Percentiles rank a stretch among this genome's conserved stretches.
Conservation (phyloP, 2,113 vertebrate species). For the Megaleporinus macrocephalus region DNA sequence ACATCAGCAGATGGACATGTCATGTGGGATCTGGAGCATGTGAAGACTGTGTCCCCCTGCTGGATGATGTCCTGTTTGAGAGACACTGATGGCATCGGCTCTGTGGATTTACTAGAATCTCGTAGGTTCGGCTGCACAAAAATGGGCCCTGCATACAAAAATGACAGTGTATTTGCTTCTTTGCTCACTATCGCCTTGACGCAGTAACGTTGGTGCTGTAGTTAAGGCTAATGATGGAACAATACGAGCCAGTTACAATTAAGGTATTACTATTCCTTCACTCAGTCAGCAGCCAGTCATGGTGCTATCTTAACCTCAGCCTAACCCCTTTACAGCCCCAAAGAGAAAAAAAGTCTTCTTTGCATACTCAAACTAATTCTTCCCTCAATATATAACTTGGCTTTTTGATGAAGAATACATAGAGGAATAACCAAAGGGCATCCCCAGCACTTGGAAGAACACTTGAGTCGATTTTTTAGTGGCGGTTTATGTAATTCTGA, state of each 20-base stretch:
- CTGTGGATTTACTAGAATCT: not conserved
- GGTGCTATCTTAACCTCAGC: not conserved
- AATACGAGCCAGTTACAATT: no score
- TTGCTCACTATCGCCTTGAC: no score
- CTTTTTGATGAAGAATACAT: conserved; percentile 87
- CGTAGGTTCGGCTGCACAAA: no score
- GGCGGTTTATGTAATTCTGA: conserved; percentile 88
- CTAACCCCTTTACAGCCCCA: not conserved
- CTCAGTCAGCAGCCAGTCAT: not conserved
- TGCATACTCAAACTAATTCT: conserved; percentile 93
- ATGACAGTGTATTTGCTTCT: no score
- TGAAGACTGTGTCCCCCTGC: not conserved
- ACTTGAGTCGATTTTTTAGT: conserved; percentile 88
- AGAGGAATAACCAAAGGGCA: conserved; percentile 86
- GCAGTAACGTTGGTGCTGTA: no score
- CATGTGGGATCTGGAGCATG: not conserved
- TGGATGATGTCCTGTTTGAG: conserved; percentile 50
- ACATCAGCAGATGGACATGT: conserved; percentile 34
- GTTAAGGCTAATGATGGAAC: no score
- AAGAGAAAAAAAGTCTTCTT: conserved; percentile 73
- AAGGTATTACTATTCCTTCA: no score
- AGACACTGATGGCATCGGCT: conserved; percentile 75
- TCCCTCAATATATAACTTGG: conserved; percentile 82
- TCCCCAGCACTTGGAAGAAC: conserved; percentile 85
- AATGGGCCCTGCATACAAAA: no score